A percentile compares a stretch with the other conserved stretches of the same genome.
Evolutionary conservation across 2,113 vertebrate species (phyloP).

Genomic region (Spea multiplicata): DNA sequence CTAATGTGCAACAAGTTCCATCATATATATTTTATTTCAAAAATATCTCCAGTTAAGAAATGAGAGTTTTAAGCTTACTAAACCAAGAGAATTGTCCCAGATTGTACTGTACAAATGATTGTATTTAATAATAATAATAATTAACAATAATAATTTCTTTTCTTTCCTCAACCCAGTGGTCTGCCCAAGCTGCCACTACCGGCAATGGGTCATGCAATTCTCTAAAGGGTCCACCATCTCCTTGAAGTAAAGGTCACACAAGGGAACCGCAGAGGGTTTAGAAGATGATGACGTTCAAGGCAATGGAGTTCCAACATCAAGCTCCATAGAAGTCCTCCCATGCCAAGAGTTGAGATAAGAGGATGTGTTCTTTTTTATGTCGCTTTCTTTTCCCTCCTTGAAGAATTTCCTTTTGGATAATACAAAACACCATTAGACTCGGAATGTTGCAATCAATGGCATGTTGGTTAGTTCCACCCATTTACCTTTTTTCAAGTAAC

Average conservation of each 20-base stretch:
- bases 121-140: no score
- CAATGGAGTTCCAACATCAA: conserved; percentile 9
- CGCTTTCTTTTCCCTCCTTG: conserved; percentile 1
- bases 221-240: conserved; percentile 68
- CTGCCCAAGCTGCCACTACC: conserved; percentile 60
- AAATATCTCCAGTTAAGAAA: no score
- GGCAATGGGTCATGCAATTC: conserved; percentile 72
- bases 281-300: conserved; percentile 23
- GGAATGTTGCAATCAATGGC: conserved; percentile 71
- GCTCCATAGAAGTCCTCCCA: neutral
- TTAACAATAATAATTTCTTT: no score
- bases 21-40: no score
- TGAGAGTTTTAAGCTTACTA: no score
- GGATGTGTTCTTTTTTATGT: conserved; percentile 8
- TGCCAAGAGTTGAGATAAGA: conserved; percentile 2
- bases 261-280: neutral
- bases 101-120: no score
- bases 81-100: no score
- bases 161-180: conserved; percentile 54
- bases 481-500: conserved; percentile 62
- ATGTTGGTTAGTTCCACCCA: conserved; percentile 69
- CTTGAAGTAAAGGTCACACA: conserved; percentile 55
- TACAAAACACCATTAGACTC: conserved; percentile 55
- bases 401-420: conserved; percentile 44
- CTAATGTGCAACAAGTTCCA: no score